Evolutionary conservation across 1,140 invertebrate species (phyloP).

Genomic region (Cydia strobilella): DNA sequence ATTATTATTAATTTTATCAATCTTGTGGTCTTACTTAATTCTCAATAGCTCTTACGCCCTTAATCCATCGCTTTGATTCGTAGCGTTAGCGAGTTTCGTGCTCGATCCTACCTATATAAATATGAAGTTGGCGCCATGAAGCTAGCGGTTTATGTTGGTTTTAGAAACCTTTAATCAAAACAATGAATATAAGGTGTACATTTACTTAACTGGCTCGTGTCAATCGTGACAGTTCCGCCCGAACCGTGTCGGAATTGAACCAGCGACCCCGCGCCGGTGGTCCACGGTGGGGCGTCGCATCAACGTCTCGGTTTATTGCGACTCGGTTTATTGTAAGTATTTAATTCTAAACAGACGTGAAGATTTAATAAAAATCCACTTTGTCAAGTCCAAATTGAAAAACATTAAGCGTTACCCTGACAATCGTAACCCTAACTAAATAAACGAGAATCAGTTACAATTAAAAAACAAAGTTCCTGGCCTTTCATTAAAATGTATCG

Average conservation of each 20-base stretch:
- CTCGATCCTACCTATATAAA: no score
- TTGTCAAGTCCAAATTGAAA: not conserved
- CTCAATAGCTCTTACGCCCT: no score
- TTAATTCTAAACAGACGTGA: not conserved
- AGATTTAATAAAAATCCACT: constrained; percentile 8
- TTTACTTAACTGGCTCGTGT: not conserved
- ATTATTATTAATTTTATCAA: no score
- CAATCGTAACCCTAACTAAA: not conserved
- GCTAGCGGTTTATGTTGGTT: not conserved
- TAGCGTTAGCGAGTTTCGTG: no score
- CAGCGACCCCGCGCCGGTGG: constrained; percentile 39
- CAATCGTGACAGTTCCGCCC: constrained; percentile 44
- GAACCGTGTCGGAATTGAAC: constrained; percentile 51
- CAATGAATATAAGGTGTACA: not conserved
- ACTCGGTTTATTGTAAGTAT: not conserved
- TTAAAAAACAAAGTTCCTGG: not conserved
- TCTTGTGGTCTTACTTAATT: no score
- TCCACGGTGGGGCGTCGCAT: constrained; percentile 29
- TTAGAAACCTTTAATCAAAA: not conserved
- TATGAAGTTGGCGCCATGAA: not conserved
- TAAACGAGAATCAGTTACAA: not conserved
- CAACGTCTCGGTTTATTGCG: not conserved
- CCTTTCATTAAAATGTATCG: not conserved
- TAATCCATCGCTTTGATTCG: no score
- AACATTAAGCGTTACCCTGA: not conserved